These are phyloP conservation scores for Strigamia transsilvanica DNA, from an alignment of 2,888 invertebrate species.

Conservation along the genomic window DNA sequence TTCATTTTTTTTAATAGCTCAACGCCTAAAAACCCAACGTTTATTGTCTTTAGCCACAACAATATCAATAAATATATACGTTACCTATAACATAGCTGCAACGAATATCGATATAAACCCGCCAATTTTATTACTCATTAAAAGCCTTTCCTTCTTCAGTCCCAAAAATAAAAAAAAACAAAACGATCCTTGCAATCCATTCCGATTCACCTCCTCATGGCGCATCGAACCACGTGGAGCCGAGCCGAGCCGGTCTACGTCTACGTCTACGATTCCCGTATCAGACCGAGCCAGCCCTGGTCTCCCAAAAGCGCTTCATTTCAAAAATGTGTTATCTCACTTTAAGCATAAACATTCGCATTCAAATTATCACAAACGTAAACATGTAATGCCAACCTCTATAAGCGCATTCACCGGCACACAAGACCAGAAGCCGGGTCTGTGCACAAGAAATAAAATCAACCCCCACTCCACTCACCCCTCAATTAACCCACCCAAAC, in stretches of 20 bases:
- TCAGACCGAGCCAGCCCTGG: neutral
- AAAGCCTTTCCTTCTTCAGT: neutral
- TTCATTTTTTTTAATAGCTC: too few species aligned
- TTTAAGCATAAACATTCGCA: slow-evolving; percentile 8
- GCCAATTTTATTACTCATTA: neutral
- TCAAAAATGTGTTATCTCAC: slow-evolving; percentile 24
- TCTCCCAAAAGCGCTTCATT: neutral
- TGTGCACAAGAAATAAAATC: neutral
- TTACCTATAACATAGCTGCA: neutral
- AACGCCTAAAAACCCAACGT: too few species aligned
- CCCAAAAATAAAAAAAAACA: neutral
- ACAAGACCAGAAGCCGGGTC: neutral
- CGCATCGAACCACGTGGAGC: slow-evolving; percentile 16
- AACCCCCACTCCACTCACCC: neutral
- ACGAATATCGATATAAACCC: neutral
- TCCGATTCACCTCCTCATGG: slow-evolving; percentile 3
- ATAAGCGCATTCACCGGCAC: neutral
- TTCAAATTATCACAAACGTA: neutral
- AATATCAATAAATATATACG: neutral
- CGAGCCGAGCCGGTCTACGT: too few species aligned
- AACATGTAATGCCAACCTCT: slow-evolving; percentile 1
- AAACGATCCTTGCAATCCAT: neutral
- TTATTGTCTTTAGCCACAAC: neutral
- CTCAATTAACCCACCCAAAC: neutral
- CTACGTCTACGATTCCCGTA: neutral